Base-by-base conservation (phyloP, 2,113 vertebrate species). In the Rhagologus leucostigma region DNA sequence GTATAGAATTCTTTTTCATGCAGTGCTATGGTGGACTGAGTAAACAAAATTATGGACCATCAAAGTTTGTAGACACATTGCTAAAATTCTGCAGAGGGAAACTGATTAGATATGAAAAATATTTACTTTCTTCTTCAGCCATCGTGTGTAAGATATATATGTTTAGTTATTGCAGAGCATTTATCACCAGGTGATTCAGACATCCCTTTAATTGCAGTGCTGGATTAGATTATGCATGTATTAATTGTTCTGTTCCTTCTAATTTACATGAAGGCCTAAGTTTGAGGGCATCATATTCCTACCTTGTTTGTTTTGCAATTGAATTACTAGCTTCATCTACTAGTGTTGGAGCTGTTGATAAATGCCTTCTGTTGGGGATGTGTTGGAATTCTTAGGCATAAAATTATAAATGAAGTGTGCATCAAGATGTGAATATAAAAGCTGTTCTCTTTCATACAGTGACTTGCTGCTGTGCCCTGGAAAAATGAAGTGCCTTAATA, bases 111-210 rank as follows among this genome's bases (percentile, higher is more conserved):
- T 89, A 78, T 27, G 62, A 87, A 39, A 95, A 91, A 56, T 74
- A 80, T 37, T 73, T 84, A 20, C 71, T 92, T 95, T 88, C 50
- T 93, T 89, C 67, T 92, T 92, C 29, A 87, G 41, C 41, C 26
- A 27, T 49, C 0, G 0, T 68, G 12, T 79, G 7, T 29, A 29
- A 71, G 59, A 79, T 82, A 42, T 27, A 7, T 62, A 9, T 1
- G 0, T 60, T 59, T 68, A 71, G 32, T 44, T 87, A 13, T 41
- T 91, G n/a, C 52, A 88, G 71, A 60, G 24, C 0, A 0, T 53
- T 96, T 87, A 65, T 85, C 62, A 71, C 23, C 67, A 60, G 29
- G 17, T 24, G 33, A 82, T 87, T 89, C n/a, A 96, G 62, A 50
- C 0, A 12, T 32, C 13, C 9, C 1, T 0, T 60, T 93, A 91